A percentile compares a stretch with the other conserved stretches of the same genome.
Evolutionary conservation across 2,113 vertebrate genomes (phyloP).

Genomic region (Charadrius vociferus): DNA sequence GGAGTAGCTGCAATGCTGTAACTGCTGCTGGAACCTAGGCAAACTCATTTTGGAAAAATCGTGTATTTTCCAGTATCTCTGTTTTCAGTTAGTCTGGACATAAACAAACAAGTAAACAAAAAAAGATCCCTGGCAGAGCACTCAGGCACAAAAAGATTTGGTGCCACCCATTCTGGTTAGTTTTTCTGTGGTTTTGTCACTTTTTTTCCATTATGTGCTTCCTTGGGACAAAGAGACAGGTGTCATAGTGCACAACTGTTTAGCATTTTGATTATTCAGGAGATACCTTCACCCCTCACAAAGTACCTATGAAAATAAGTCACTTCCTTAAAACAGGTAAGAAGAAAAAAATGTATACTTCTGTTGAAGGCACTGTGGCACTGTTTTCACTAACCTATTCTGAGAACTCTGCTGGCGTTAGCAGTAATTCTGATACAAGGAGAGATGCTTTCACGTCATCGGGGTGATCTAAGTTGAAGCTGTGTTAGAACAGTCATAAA

Average conservation of each 20-base stretch:
- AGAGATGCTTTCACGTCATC: not conserved
- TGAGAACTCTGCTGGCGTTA: not conserved
- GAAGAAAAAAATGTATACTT: not conserved
- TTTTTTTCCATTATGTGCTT: not conserved
- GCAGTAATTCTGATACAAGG: not conserved
- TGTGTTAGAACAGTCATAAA: not conserved
- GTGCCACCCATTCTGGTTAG: not conserved
- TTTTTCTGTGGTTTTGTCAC: not conserved
- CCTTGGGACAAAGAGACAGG: not conserved
- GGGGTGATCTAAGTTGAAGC: not conserved
- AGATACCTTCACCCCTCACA: not conserved
- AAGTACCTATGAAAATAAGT: not conserved
- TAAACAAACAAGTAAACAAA: not conserved
- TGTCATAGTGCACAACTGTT: not conserved
- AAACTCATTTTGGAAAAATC: not conserved
- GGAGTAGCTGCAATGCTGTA: not conserved
- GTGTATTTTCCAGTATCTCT: not conserved
- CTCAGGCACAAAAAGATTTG: not conserved
- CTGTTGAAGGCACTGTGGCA: not conserved
- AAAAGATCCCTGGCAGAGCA: not conserved
- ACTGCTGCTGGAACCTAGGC: not conserved
- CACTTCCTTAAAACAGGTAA: not conserved
- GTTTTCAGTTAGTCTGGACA: not conserved
- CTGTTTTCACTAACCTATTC: not conserved
- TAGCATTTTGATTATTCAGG: not conserved